These are phyloP conservation scores for Natrix natrix DNA, from an alignment of 2,797 vertebrate species.

Conservation along the genomic window DNA sequence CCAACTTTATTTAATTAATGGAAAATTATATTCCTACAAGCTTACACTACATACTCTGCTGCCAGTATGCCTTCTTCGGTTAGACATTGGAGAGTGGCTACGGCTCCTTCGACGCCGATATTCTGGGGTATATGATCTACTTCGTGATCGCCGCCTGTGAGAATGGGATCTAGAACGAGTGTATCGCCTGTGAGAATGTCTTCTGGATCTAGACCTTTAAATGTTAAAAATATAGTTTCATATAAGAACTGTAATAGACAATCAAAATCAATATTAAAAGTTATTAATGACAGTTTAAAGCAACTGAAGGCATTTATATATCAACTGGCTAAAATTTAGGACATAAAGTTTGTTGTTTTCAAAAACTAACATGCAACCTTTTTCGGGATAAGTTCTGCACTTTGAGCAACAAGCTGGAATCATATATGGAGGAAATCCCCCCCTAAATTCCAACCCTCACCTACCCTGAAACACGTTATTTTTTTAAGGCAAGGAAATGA, in stretches of 20 bases:
- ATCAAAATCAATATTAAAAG: not conserved
- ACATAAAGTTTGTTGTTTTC: not conserved
- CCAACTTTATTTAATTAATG: not conserved
- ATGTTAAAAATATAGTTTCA: conserved; percentile 35
- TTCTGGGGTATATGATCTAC: conserved; percentile 86
- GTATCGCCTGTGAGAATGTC: conserved; percentile 83
- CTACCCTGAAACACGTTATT: not conserved
- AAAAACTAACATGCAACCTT: not conserved
- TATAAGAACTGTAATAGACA: not conserved
- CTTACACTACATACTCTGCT: conserved; percentile 81
- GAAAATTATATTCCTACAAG: not conserved
- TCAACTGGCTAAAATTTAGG: not conserved
- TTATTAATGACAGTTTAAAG: not conserved
- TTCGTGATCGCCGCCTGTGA: conserved; percentile 84
- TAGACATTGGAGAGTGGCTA: conserved; percentile 89
- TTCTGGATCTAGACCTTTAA: conserved; percentile 84
- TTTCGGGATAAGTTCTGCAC: not conserved
- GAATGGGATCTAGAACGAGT: conserved; percentile 81
- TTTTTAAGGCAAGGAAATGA: not conserved
- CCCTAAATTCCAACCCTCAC: not conserved
- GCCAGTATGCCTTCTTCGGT: conserved; percentile 81
- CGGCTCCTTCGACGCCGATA: conserved; percentile 84
- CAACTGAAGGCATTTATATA: not conserved
- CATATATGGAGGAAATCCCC: not conserved
- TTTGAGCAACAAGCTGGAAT: not conserved